A percentile compares a stretch with the other conserved stretches of the same genome.
Conservation (phyloP, 2,113 vertebrate species). For the Tachysurus vachellii region DNA sequence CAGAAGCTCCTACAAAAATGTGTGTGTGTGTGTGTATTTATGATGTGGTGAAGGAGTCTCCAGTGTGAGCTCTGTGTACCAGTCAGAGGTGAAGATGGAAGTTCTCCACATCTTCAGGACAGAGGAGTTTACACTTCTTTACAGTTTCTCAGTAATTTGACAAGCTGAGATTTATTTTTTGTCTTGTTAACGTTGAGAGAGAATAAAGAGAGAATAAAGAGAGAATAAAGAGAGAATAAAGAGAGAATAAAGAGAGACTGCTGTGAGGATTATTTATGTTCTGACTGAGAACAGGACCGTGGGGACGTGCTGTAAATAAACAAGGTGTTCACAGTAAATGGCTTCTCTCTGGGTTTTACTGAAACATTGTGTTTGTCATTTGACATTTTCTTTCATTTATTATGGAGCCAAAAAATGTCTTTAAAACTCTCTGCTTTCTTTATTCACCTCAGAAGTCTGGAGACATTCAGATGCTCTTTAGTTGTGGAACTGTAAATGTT, state of each 20-base stretch:
- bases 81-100: not conserved
- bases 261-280: not conserved
- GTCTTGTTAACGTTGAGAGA: not conserved
- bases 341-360: not conserved
- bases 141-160: not conserved
- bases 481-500: not conserved
- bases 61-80: not conserved
- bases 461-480: not conserved
- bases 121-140: not conserved
- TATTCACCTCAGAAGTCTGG: not conserved
- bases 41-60: not conserved
- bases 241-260: too few species aligned
- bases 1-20: not conserved
- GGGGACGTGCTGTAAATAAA: not conserved
- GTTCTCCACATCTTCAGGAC: not conserved
- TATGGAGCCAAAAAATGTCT: not conserved
- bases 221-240: not conserved
- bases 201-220: not conserved
- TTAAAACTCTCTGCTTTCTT: not conserved
- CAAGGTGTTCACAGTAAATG: not conserved
- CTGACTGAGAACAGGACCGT: not conserved
- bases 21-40: too few species aligned
- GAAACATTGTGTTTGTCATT: not conserved
- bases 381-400: not conserved
- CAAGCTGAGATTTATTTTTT: not conserved